Evolutionary conservation across 2,888 invertebrate species (phyloP), one percentile per base, ranked within the genome.

Genomic region (Operophtera brumata): DNA sequence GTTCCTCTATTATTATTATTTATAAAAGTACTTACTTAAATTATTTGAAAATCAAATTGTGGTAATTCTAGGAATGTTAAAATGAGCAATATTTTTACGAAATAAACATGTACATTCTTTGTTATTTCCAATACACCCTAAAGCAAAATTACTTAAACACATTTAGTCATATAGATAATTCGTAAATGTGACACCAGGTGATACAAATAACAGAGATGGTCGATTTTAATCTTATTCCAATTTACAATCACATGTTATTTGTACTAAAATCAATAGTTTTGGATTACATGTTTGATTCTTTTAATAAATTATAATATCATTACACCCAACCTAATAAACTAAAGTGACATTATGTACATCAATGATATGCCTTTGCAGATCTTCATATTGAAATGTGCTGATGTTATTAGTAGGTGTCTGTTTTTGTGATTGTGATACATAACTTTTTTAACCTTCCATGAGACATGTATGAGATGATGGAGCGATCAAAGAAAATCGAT

Each of bases 1-100:
- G 41, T 60, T 56, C 20, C 48, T 36, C n/a, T 34, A 30, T 55
- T 55, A 52, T 59, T 35, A 69, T 56, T 61, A 20, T 69, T 65
- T 69, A 2, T 7, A 30, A 28, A 30, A 30, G 30, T 30, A 30
- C 9, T 1, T 49, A 45, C 6, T 52, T 72, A 70, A 61, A 66
- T n/a, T 57, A 57, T 49, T 62, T 28, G n/a, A 58, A 37, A 35
- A 57, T 57, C 40, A 35, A 26, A 13, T 43, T 41, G 25, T 39
- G 46, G 28, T 36, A 41, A 54, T 36, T 51, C 57, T 51, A 55
- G 59, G 44, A 40, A 47, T 49, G 42, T 42, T 28, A 30, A 8
- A 12, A 9, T 42, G 42, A 42, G 42, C 42, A 30, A 20, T 39
- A 39, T 1, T 39, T 25, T 8, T 13, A 34, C 10, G 30, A 3